Percentiles rank a stretch among this genome's conserved stretches.
phyloP scores from a whole-genome alignment of 1,140 invertebrate species.

The Aphelenchoides avenae region DNA sequence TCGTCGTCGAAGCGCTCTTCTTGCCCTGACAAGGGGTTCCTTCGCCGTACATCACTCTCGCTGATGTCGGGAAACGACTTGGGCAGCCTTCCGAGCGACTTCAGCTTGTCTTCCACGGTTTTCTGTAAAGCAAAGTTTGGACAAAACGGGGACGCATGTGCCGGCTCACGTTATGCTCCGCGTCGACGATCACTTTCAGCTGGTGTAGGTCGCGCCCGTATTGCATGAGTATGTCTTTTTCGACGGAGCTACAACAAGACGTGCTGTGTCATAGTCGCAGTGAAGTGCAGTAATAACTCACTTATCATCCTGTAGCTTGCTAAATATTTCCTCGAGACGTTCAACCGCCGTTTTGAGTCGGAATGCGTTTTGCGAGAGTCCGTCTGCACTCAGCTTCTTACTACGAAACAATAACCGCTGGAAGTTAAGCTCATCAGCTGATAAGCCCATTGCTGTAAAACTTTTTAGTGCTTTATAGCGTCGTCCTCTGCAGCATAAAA shows the following conservation, averaged over 20 bases:
- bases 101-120: constrained; percentile 25
- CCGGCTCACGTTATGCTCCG: constrained; percentile 31
- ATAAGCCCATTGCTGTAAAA: constrained; percentile 28
- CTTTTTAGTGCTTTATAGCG: too few relatives aligned
- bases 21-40: too few relatives aligned
- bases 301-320: constrained; percentile 39
- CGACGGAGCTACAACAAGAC: constrained; percentile 28
- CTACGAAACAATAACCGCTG: constrained; percentile 42
- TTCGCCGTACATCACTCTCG: too few relatives aligned
- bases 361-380: constrained; percentile 31
- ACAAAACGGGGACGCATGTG: not conserved
- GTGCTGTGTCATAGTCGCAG: not conserved
- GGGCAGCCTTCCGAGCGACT: constrained; percentile 19
- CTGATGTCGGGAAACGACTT: too few relatives aligned
- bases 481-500: too few relatives aligned
- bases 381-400: constrained; percentile 34
- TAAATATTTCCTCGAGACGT: constrained; percentile 34
- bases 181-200: constrained; percentile 44
- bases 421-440: constrained; percentile 39
- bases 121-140: constrained; percentile 9
- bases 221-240: constrained; percentile 39
- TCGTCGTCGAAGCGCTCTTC: too few relatives aligned
- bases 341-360: constrained; percentile 18
- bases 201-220: constrained; percentile 44
- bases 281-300: not conserved